phyloP scores from a whole-genome alignment of 2,113 vertebrate species.

The Perca flavescens region DNA sequence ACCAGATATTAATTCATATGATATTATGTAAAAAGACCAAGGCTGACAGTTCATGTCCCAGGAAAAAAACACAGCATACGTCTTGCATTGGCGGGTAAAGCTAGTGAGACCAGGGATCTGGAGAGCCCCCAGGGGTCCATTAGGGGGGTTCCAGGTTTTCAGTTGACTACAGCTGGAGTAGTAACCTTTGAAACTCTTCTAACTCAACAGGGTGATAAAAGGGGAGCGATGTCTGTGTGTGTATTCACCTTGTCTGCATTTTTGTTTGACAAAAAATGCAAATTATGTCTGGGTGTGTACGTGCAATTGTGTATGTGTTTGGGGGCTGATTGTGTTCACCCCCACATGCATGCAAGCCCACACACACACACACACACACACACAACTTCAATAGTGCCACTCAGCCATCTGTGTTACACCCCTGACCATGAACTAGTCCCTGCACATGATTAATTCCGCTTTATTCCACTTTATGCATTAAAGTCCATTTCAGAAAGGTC shows the following conservation, averaged over 20 bases:
- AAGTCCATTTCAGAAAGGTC: constrained; percentile 78
- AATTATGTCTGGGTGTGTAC: constrained; percentile 1
- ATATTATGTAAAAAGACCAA: no score
- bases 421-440: constrained; percentile 74
- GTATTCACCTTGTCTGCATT: constrained; percentile 43
- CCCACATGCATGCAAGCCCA: background rate
- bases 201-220: constrained; percentile 31
- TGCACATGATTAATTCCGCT: constrained; percentile 75
- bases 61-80: no score
- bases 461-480: constrained; percentile 80
- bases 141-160: background rate
- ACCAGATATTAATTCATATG: no score
- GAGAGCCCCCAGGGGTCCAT: no score
- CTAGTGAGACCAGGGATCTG: no score
- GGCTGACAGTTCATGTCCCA: no score
- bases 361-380: constrained; percentile 16
- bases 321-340: background rate
- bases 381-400: constrained; percentile 31
- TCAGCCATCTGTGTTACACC: constrained; percentile 64
- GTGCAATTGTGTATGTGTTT: background rate
- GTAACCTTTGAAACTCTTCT: constrained; percentile 54
- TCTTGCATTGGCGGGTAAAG: no score
- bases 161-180: constrained; percentile 20
- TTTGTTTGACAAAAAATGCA: constrained; percentile 47
- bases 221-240: constrained; percentile 17